Evolutionary conservation across 2,888 invertebrate species (phyloP), one percentile per base, ranked within the genome.

Genomic region (Volucella inflata): DNA sequence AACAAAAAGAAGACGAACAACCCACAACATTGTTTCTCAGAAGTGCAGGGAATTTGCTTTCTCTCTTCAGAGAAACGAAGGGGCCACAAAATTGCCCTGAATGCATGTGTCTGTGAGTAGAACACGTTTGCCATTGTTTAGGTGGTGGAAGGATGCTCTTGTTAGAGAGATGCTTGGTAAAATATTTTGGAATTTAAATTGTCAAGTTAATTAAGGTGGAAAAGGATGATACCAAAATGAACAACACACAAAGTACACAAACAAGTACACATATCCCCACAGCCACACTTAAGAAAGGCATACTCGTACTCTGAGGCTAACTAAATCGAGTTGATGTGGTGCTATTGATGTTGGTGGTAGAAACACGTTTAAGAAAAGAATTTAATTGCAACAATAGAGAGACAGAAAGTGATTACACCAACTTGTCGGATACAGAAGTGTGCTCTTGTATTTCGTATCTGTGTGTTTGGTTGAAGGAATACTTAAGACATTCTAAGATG

Each of bases 101-200:
- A 10, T 42, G 57, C 50, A 42, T 51, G 30, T 40, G 36, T 38
- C 11, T 12, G 14, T 48, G 8, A 46, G 42, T 36, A 11, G 30
- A 16, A 38, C 44, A 16, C 53, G 17, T 40, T 38, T 38, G 12
- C 30, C 3, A 12, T 67, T 67, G 40, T 42, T 76, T 76, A 36
- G n/a, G 16, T 12, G 30, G 11, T 21, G 50, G 17, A 60, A 12
- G 55, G 55, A 57, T 74, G 60, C 62, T 62, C 74, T 80, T 60
- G 51, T 65, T 67, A 14, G 16, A 53, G 30, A 55, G 74, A 44
- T 53, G 60, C 55, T 60, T 40, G 44, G 62, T 62, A 40, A 62
- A 64, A 77, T 64, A 77, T 68, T 83, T 81, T 44, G 60, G 68
- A 78, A 83, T 74, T 83, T 83, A 74, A 68, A 78, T 74, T 78